These are phyloP conservation scores for Leptinotarsa tumamoca DNA, from an alignment of 2,888 invertebrate species.

Conservation along the genomic window DNA sequence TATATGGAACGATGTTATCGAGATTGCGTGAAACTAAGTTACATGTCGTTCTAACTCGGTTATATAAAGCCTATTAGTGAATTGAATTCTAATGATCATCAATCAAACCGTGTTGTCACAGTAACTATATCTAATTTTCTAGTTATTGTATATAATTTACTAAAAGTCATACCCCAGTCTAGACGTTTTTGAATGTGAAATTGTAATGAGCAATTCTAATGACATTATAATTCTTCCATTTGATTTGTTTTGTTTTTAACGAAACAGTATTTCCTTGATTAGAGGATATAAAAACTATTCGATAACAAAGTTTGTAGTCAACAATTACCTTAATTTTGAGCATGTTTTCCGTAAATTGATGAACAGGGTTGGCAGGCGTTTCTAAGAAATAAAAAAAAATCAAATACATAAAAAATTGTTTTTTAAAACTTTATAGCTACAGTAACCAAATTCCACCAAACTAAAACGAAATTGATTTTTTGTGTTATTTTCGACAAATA, in stretches of 20 bases:
- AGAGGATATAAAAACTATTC: neutral
- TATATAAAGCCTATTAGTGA: neutral
- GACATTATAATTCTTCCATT: neutral
- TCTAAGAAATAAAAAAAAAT: too few relatives aligned
- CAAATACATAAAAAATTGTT: too few relatives aligned
- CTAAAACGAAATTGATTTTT: too few relatives aligned
- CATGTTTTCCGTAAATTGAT: too few relatives aligned
- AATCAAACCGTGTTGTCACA: neutral
- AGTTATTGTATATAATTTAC: too few relatives aligned
- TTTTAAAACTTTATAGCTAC: too few relatives aligned
- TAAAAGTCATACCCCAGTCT: neutral
- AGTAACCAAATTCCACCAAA: too few relatives aligned
- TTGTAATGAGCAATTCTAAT: neutral
- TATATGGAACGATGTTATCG: neutral
- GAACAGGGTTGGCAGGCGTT: too few relatives aligned
- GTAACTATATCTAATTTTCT: neutral
- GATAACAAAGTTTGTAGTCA: too few relatives aligned
- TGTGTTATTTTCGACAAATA: too few relatives aligned
- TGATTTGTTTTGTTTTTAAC: neutral
- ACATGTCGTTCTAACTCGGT: neutral
- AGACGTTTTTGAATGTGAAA: neutral
- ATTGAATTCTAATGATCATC: neutral
- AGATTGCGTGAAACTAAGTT: neutral
- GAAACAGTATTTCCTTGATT: neutral
- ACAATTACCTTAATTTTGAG: too few relatives aligned